Evolutionary conservation across 2,888 invertebrate species (phyloP), one percentile per base, ranked within the genome.

Genomic region (Diplazon laetatorius): DNA sequence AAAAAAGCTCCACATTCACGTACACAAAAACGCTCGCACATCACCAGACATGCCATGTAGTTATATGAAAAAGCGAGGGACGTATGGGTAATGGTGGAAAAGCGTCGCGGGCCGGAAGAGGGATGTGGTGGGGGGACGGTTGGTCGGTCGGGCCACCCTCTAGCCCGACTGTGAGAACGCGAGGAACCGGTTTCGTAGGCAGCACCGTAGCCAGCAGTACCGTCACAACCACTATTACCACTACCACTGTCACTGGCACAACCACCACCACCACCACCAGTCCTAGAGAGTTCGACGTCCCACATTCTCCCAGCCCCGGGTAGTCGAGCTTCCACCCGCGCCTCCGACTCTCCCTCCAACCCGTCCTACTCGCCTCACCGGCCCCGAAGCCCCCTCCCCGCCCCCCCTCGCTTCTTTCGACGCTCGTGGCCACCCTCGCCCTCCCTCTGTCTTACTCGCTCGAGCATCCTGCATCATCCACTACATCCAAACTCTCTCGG

Each of bases 271-370:
- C 18, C 30, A 25, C 18, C 30, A 30, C 72, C 81, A 85, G 82
- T 86, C 84, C 83, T 83, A 82, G 82, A 84, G 84, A 85, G 86
- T 87, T 88, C 87, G 87, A 88, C 84, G 88, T 88, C 84, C 86
- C 85, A 88, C 85, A 87, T 88, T 88, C 82, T 83, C 81, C 81
- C 82, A 83, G 81, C 82, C 81, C 82, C 76, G 80, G 35, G 2
- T 48, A 10, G 39, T 22, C 25, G 52, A 60, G 72, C 66, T 66
- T 50, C 72, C 69, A 71, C 63, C 68, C 70, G 63, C 70, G 62
- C 68, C 62, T 65, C 71, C 50, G 69, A 71, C 22, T 60, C n/a
- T 22, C 57, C 59, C 46, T 48, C 20, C 39, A 65, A 16, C 12
- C 35, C n/a, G n/a, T n/a, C n/a, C n/a, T n/a, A n/a, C n/a, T n/a